Evolutionary conservation across 1,140 invertebrate species (phyloP).

Genomic region (Melitaea cinxia): DNA sequence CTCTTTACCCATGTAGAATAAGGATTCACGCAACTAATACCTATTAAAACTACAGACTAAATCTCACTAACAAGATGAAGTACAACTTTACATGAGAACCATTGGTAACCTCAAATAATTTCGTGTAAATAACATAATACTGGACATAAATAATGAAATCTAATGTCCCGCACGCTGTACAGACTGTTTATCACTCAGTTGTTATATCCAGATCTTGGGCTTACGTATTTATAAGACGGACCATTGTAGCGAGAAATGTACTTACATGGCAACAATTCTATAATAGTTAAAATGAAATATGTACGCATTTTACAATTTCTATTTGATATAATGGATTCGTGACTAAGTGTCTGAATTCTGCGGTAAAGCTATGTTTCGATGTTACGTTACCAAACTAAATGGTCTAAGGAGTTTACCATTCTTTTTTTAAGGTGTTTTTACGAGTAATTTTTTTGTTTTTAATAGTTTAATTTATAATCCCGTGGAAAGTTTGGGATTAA

Average conservation of each 20-base stretch:
- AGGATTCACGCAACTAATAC: no score
- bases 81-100: not conserved
- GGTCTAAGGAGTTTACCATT: no score
- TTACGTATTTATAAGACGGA: slow-evolving; percentile 42
- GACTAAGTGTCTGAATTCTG: slow-evolving; percentile 20
- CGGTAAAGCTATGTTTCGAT: not conserved
- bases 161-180: slow-evolving; percentile 43
- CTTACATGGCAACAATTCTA: slow-evolving; percentile 33
- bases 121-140: slow-evolving; percentile 47
- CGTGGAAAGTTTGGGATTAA: no score
- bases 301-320: slow-evolving; percentile 21
- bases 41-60: not conserved
- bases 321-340: slow-evolving; percentile 25
- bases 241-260: slow-evolving; percentile 23
- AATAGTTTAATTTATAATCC: no score
- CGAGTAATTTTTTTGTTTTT: no score
- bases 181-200: slow-evolving; percentile 43
- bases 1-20: no score
- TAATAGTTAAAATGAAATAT: slow-evolving; percentile 36
- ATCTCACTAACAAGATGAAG: not conserved
- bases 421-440: no score
- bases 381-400: not conserved
- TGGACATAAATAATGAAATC: slow-evolving; percentile 48
- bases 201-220: slow-evolving; percentile 43
- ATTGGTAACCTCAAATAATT: slow-evolving; percentile 26